A percentile compares a stretch with the other conserved stretches of the same genome.
Evolutionary conservation across 2,113 vertebrate genomes (phyloP).

Genomic region (Lepisosteus osseus): DNA sequence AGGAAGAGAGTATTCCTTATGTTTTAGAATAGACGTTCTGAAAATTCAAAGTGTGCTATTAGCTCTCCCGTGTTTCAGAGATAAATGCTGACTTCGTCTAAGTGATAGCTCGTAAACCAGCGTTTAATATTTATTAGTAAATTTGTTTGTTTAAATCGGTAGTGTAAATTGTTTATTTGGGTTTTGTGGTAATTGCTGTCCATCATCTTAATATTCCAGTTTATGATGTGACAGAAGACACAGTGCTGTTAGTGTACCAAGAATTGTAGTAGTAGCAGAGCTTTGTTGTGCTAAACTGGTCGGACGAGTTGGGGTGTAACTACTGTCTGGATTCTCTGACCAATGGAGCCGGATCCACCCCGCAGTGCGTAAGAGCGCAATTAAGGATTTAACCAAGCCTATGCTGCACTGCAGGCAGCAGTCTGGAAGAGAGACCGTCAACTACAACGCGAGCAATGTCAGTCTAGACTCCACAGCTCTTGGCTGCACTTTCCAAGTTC

Average conservation of each 20-base stretch:
- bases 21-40: no score
- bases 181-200: no score
- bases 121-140: no score
- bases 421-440: constrained; percentile 77
- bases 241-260: background rate
- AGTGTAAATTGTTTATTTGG: background rate
- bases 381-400: constrained; percentile 99
- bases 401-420: constrained; percentile 89
- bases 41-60: no score
- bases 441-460: constrained; percentile 55
- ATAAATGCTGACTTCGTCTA: no score
- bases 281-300: constrained; percentile 86
- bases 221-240: background rate
- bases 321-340: constrained; percentile 81
- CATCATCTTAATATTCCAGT: background rate
- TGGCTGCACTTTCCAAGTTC: constrained; percentile 57
- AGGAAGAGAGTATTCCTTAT: no score
- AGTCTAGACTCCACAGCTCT: constrained; percentile 52
- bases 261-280: constrained; percentile 9
- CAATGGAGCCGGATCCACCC: constrained; percentile 99
- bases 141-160: background rate
- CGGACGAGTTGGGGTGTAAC: constrained; percentile 88
- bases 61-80: no score
- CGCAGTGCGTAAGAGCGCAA: constrained; percentile 98
- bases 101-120: no score